Base-by-base conservation (phyloP, 2,797 vertebrate species). In the Valencia hispanica region DNA sequence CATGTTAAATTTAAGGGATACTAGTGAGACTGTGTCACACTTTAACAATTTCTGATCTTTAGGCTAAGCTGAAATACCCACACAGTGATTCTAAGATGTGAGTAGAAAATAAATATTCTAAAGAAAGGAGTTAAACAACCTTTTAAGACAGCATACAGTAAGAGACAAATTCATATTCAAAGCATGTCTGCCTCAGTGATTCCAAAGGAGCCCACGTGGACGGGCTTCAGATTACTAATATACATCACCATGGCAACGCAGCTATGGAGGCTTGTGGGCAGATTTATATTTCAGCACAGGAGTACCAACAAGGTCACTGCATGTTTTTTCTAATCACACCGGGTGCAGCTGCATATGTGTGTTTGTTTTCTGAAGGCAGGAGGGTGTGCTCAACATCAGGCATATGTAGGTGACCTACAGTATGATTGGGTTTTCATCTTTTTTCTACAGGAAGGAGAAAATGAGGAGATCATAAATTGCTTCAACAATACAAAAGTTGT, bases 301-400 rank as follows among this genome's bases (percentile, higher is more conserved):
- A 5, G 22, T 34, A 70, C 74, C 30, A 61, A 80, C 85, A 91
- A 90, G 84, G 88, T 89, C 86, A 85, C 22, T 36, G 70, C 78
- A 68, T 57, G 55, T 76, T 85, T 81, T 65, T 70, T 51, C 17
- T 77, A 39, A 70, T 81, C 65, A 81, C n/a, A 39, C 63, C 48
- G 22, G 30, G 55, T 76, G 61, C 15, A 55, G 48, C 48, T 70
- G 69, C 10, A 17, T 75, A 25, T 70, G 22, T 14, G 34, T 48
- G 51, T 73, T 36, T 80, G 15, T 80, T 63, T 79, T 22, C 79
- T 75, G 27, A 57, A 34, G 48, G 30, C 36, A 9, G 11, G 27
- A 78, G 15, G 11, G 27, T 81, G 73, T 73, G 70, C 57, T 65
- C 63, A 27, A 59, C 25, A 47, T 57, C 2, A 3, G 4, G 8